Evolutionary conservation across 2,113 vertebrate species (phyloP), one percentile per base, ranked within the genome.

Genomic region (Eubucco bourcierii): DNA sequence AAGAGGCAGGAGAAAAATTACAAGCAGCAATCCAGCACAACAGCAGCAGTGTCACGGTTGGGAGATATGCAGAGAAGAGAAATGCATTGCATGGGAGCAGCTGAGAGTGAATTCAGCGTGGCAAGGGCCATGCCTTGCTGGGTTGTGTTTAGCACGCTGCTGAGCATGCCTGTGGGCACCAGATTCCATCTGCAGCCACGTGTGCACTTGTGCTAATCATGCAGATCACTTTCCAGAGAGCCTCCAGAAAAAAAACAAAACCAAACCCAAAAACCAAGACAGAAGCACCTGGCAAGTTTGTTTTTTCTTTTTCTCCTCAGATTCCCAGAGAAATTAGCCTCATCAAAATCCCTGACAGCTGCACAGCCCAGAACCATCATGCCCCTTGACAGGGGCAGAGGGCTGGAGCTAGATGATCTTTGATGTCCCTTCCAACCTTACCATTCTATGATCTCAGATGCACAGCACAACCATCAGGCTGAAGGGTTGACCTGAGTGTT

Each of bases 21-120:
- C 88, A 96, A 94, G 90, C 87, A 88, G 77, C 84, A 91, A 87
- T 87, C 88, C 92, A 79, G 90, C 71, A 63, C 85, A 97, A 92
- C 71, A 79, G 37, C 52, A 74, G 94, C 75, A 84, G 81, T 41
- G 58, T 80, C 68, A 90, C 47, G 88, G 44, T 70, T n/a, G 80
- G 95, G 95, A 95, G 91, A 97, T 89, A 92, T 59, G 81, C 74
- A 93, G 77, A 55, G 88, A 74, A 90, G 72, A 83, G 86, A 91
- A 92, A 95, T 90, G 70, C 37, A 56, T 93, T 89, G 33, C 71
- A 53, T 7, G 19, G 79, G 47, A 80, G 74, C 73, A 75, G 66
- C 5, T 50, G 52, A 33, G 85, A 76, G 58, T 0, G 4, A 60
- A 80, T 83, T 90, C 76, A 61, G 24, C 1, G 5, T 58, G 50